These are phyloP conservation scores for Sturnira hondurensis DNA, from an alignment of 2,113 vertebrate genomes.

Conservation along the genomic window DNA sequence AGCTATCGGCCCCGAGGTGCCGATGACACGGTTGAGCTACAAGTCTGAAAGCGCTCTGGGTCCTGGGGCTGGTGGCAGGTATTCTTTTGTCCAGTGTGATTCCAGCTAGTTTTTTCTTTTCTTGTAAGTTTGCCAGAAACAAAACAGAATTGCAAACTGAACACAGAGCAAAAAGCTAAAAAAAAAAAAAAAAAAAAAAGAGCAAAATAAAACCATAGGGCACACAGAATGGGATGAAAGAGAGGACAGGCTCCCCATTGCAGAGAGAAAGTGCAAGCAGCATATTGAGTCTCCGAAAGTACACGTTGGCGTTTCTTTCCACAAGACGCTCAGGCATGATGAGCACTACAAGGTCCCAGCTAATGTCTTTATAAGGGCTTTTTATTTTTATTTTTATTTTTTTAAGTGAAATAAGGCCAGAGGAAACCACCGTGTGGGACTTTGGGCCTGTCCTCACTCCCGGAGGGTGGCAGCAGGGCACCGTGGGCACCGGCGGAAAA, in stretches of 20 bases:
- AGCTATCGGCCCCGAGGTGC: constrained; percentile 41
- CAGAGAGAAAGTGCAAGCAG: neutral
- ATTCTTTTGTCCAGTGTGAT: constrained; percentile 40
- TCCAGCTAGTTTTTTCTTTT: neutral
- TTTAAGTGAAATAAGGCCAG: neutral
- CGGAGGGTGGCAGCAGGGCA: neutral
- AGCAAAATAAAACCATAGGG: constrained; percentile 25
- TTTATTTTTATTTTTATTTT: neutral
- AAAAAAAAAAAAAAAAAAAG: neutral
- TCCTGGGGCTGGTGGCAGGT: neutral
- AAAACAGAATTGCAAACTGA: constrained; percentile 69
- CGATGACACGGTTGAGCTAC: neutral
- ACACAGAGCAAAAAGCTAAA: constrained; percentile 32
- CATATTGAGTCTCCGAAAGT: neutral
- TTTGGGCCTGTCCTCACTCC: neutral
- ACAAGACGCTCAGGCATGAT: constrained; percentile 8
- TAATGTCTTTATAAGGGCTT: neutral
- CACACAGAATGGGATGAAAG: neutral
- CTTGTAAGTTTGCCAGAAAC: constrained; percentile 54
- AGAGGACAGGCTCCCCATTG: neutral
- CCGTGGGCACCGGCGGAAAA: neutral
- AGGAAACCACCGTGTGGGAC: neutral
- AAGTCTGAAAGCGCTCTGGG: neutral
- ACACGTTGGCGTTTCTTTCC: neutral
- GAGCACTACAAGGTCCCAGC: neutral